Evolutionary conservation across 1,140 invertebrate genomes (phyloP), one percentile per base, ranked within the genome.

Genomic region (Neodiprion lecontei): DNA sequence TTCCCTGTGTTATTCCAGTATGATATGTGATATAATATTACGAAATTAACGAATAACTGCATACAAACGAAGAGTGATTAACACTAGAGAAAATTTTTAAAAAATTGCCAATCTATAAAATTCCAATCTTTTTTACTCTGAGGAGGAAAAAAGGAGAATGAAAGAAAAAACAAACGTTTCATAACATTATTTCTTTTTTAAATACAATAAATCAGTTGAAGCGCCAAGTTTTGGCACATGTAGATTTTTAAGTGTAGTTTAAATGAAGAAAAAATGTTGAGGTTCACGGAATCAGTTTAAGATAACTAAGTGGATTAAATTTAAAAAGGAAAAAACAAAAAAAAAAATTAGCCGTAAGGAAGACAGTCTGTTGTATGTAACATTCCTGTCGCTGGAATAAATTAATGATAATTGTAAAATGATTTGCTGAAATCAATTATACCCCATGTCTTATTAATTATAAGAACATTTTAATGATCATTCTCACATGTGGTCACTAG

Each of bases 371-470:
- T 71, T 71, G 70, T 71, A 71, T 49, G 70, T 71, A 71, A 71
- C 70, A 71, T 71, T 71, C 70, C 70, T 71, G 23, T 71, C 70
- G 10, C 40, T 71, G 70, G 70, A 71, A 71, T 71, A 71, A 71
- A 71, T 71, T 48, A 71, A 71, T 47, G 14, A 71, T 40, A 61
- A 61, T 61, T 12, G n/a, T 61, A 61, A 40, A 40, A 40, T 40
- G 28, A 40, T 3, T 2, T 40, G 1, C 28, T 40, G 2, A 40
- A 40, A 40, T 40, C 28, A 40, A 40, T 40, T 40, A 40, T 40
- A 1, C 28, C 28, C 1, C 28, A 40, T 40, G 28, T 40, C 28
- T 40, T 40, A 40, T 2, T 40, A 40, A 3, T 40, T 40, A 40
- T 40, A 40, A 40, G 28, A 40, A 40, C 5, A 40, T 40, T 40